Evolutionary conservation across 2,797 vertebrate species (phyloP).

Genomic region (Poecilia velifera): DNA sequence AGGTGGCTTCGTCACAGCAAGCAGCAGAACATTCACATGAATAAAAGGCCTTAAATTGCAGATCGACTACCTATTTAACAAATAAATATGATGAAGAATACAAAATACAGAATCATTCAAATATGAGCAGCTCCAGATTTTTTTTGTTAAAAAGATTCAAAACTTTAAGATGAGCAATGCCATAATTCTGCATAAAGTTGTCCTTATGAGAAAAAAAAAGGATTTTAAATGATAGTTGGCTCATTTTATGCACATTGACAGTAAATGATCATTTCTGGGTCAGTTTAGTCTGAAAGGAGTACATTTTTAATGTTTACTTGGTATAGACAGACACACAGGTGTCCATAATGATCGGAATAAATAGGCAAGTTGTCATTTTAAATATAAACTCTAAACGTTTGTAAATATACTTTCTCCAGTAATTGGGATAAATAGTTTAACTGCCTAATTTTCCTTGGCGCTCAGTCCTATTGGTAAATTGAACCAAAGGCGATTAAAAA

Average conservation of each 20-base stretch:
- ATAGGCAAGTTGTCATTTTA: background rate
- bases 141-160: background rate
- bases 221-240: constrained; percentile 11
- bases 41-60: constrained; percentile 11
- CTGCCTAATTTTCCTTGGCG: background rate
- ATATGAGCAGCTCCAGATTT: constrained; percentile 4
- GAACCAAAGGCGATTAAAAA: constrained; percentile 9
- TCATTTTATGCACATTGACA: constrained; percentile 38
- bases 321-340: background rate
- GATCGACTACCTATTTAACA: constrained; percentile 3
- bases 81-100: constrained; percentile 22
- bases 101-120: constrained; percentile 4
- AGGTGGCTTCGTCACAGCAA: constrained; percentile 34
- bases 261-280: constrained; percentile 28
- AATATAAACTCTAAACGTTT: background rate
- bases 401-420: background rate
- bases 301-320: constrained; percentile 21
- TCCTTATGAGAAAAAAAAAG: constrained; percentile 8
- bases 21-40: constrained; percentile 25
- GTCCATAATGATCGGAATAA: background rate
- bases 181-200: background rate
- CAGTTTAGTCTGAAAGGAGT: constrained; percentile 21
- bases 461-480: constrained; percentile 8
- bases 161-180: background rate
- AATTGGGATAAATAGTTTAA: background rate